Base-by-base conservation (phyloP, 2,113 vertebrate genomes). In the Australoheros scitulus region DNA sequence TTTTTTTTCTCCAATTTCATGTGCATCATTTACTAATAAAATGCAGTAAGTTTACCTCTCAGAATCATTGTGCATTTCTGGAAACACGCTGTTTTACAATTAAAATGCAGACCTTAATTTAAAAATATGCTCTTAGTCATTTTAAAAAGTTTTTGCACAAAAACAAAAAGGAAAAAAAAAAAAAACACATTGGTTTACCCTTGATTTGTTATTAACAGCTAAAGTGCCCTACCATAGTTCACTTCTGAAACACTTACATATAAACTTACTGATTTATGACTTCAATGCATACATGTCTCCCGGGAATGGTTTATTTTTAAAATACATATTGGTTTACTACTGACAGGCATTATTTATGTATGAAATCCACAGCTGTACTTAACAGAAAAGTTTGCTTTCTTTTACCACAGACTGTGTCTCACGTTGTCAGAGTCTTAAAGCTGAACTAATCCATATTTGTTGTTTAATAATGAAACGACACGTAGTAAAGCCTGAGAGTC, bases 251-350 rank as follows among this genome's bases (percentile, higher is more conserved):
- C 61, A 77, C 77, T 79, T 36, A 2, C 8, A 79, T 65, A 36
- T 6, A 61, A 32, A 79, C 29, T 15, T 3, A 14, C 38, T 38
- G 26, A 81, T 78, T 76, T 6, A 32, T 76, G 43, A 78, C 26
- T 43, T 38, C 32, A 52, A 70, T 65, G 38, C 56, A 79, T 74
- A 20, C 76, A 60, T 34, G 17, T 80, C 47, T 75, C 24, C 9
- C 26, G 41, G 56, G 72, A 64, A 61, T 0, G 14, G 10, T 50
- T 57, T 61, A 17, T 65, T 82, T 82, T 43, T 47, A 58, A 79
- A 38, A 77, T 70, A 50, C 9, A 43, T n/a, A 8, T 3, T 70
- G 85, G 85, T 89, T 88, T 79, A 84, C 83, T 81, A 77, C 85
- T 89, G 87, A 87, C 78, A 24, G 70, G 13, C 58, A 38, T 77